Evolutionary conservation across 2,888 invertebrate genomes (phyloP).

Genomic region (Brachyopa scutellaris): DNA sequence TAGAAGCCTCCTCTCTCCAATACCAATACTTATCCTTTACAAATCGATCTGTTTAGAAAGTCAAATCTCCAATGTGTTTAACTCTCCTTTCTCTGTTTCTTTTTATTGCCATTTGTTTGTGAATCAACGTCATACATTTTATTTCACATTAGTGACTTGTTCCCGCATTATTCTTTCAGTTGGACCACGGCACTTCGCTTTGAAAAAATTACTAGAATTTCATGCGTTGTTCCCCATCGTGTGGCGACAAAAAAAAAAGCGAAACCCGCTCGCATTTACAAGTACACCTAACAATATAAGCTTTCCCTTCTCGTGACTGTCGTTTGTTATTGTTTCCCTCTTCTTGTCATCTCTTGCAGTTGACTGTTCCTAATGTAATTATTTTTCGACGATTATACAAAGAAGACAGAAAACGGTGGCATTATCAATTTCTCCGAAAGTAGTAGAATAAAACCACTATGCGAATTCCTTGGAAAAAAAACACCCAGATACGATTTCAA

Average conservation of each 20-base stretch:
- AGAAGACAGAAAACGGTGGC: background rate
- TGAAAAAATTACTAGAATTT: background rate
- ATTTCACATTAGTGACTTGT: background rate
- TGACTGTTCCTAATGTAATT: conserved; percentile 17
- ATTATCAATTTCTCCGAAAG: too few species aligned
- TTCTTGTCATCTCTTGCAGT: background rate
- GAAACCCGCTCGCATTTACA: background rate
- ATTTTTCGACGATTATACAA: conserved; percentile 3
- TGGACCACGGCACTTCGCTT: background rate
- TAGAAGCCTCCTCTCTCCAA: too few species aligned
- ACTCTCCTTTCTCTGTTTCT: background rate
- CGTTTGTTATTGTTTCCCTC: background rate
- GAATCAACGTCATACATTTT: conserved; percentile 4
- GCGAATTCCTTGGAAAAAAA: conserved; percentile 6
- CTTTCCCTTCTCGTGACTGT: conserved; percentile 2
- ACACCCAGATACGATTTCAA: conserved; percentile 8
- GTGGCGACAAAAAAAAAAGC: background rate
- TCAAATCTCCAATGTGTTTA: conserved; percentile 1
- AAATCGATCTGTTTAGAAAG: conserved; percentile 8
- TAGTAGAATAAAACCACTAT: conserved; percentile 22
- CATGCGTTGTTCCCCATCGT: background rate
- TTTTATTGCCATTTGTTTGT: conserved; percentile 6
- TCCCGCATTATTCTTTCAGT: background rate
- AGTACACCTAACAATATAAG: too few species aligned
- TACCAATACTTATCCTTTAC: too few species aligned